These are phyloP conservation scores for Cirrhinus mrigala DNA, from an alignment of 2,797 vertebrate species.

Conservation along the genomic window DNA sequence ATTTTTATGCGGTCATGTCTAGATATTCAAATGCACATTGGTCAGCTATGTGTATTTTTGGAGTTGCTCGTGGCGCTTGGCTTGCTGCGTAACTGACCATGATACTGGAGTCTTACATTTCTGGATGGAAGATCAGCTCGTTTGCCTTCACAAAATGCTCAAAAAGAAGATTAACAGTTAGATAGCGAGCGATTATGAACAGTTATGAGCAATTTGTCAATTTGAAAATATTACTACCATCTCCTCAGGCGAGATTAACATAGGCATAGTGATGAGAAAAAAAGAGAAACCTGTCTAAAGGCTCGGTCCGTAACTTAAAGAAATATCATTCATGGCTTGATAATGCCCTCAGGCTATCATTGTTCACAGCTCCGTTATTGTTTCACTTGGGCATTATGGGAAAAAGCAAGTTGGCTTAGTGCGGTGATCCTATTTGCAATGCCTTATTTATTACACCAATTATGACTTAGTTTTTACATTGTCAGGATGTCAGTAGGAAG, in stretches of 20 bases:
- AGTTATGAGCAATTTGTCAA: slow-evolving; percentile 10
- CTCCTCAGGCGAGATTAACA: background rate
- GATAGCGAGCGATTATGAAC: background rate
- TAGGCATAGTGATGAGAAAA: background rate
- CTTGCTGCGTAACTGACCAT: slow-evolving; percentile 6
- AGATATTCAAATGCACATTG: slow-evolving; percentile 39
- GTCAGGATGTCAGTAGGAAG: background rate
- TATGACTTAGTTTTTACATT: background rate
- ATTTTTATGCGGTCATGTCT: slow-evolving; percentile 42
- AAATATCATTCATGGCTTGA: slow-evolving; percentile 7
- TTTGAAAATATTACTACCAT: slow-evolving; percentile 5
- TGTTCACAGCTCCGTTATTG: slow-evolving; percentile 13
- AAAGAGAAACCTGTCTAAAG: background rate
- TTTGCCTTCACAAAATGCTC: background rate
- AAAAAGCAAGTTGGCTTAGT: background rate
- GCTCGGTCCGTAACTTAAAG: background rate
- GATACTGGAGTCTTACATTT: slow-evolving; percentile 18
- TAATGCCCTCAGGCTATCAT: background rate
- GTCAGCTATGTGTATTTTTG: slow-evolving; percentile 51
- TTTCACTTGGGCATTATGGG: slow-evolving; percentile 1
- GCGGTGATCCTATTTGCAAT: background rate
- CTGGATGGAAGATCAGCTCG: background rate
- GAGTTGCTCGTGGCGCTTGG: slow-evolving; percentile 10
- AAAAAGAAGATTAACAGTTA: background rate
- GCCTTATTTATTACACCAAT: slow-evolving; percentile 3